Evolutionary conservation across 1,140 invertebrate species (phyloP), one percentile per base, ranked within the genome.

Genomic region (Drosophila cardini): DNA sequence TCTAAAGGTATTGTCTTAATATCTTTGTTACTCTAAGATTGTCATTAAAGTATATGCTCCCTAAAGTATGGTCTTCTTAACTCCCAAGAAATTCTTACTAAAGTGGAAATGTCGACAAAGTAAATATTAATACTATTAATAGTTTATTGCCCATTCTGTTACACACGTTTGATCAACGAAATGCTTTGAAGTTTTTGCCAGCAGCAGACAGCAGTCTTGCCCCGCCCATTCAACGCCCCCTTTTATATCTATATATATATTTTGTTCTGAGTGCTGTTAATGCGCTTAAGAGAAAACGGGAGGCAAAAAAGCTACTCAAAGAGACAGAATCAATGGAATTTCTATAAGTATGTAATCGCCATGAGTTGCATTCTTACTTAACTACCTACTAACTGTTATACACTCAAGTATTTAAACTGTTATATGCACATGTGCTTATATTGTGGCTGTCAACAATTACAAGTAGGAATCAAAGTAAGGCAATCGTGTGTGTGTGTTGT

Each of bases 241-340:
- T 26, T 40, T 18, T 48, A 46, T 11, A 10, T 46, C 9, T 21
- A 53, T 3, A 16, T 53, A 13, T 32, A 36, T 36, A 36, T 36
- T 36, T 36, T 36, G 34, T 34, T 13, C 21, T 32, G 53, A 45
- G 62, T 57, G 60, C 60, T 58, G 46, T 50, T 68, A 72, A 72
- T 72, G 63, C 70, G 63, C 63, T 72, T 72, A 72, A 45, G 34
- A 53, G 70, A 10, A 21, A 10, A 50, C 36, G 34, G 36, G 15
- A 21, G 11, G 61, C 16, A 40, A 32, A 43, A 43, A 38, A 45
- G 42, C 11, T 8, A 53, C 26, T 38, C 55, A 60, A 26, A 55
- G 21, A 63, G 38, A 18, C 26, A 34, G 36, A 57, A 58, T 67
- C 53, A 67, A 67, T 56, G 62, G 7, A 38, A 46, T 16, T 43